Percentiles rank a stretch among this genome's conserved stretches.
Evolutionary conservation across 2,888 invertebrate species (phyloP).

Genomic region (Lypha dubia): DNA sequence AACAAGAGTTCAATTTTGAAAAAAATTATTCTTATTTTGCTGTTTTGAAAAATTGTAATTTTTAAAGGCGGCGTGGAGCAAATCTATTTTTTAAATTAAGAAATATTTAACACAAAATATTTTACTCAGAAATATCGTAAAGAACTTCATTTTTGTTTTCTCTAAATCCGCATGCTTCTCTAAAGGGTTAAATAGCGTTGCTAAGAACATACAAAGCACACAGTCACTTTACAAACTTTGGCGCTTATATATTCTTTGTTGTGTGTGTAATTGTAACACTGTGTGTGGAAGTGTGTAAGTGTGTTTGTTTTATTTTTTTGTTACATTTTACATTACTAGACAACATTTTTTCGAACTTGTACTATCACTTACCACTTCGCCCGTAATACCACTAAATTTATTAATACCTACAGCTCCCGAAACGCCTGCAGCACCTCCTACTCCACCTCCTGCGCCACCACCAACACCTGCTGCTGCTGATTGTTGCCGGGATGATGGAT

Average conservation of each 20-base stretch:
- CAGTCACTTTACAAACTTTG: background rate
- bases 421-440: conserved; percentile 50
- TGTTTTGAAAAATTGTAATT: too few relatives aligned
- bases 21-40: too few relatives aligned
- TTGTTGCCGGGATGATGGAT: conserved; percentile 75
- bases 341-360: conserved; percentile 89
- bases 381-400: conserved; percentile 89
- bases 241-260: background rate
- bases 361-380: conserved; percentile 90
- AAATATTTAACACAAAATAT: too few relatives aligned
- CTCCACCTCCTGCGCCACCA: conserved; percentile 30
- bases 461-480: conserved; percentile 64
- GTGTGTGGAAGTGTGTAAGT: background rate
- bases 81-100: too few relatives aligned
- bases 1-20: too few relatives aligned
- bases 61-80: too few relatives aligned
- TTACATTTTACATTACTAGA: conserved; percentile 86
- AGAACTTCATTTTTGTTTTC: too few relatives aligned
- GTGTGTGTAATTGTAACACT: background rate
- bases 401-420: conserved; percentile 74
- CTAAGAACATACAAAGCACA: background rate
- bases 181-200: background rate
- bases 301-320: conserved; percentile 10
- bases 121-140: too few relatives aligned
- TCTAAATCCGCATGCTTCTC: background rate